Evolutionary conservation across 2,113 vertebrate genomes (phyloP).

Genomic region (Calidris pugnax): DNA sequence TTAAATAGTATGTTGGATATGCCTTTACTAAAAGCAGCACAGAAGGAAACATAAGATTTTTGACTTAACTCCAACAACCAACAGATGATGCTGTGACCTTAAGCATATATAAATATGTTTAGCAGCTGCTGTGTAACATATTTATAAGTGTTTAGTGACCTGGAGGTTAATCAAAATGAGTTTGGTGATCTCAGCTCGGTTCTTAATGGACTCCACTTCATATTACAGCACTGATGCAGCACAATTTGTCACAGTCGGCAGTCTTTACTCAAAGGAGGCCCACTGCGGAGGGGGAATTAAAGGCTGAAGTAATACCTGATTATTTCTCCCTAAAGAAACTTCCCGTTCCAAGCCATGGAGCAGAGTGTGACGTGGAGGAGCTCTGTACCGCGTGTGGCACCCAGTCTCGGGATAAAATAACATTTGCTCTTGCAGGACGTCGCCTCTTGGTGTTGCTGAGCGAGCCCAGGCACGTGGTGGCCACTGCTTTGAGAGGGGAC

Average conservation of each 20-base stretch:
- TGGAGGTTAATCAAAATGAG: conserved; percentile 60
- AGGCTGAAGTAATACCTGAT: conserved; percentile 46
- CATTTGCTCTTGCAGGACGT: neutral
- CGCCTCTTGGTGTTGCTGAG: neutral
- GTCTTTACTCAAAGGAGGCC: conserved; percentile 34
- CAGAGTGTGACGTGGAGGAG: neutral
- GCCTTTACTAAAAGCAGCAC: conserved; percentile 44
- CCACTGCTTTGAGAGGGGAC: neutral
- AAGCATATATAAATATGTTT: conserved; percentile 56
- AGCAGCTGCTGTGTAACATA: conserved; percentile 34
- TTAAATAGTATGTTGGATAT: neutral
- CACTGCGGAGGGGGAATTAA: conserved; percentile 40
- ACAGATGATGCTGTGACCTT: conserved; percentile 55
- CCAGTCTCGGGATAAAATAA: neutral
- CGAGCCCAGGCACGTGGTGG: accelerated
- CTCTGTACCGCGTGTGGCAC: neutral
- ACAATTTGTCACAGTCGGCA: conserved; percentile 67
- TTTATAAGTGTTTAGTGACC: conserved; percentile 53
- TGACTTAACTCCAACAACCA: conserved; percentile 42
- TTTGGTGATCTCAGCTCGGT: conserved; percentile 33
- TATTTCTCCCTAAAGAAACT: conserved; percentile 40
- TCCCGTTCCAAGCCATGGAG: conserved; percentile 5
- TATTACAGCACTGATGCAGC: conserved; percentile 36
- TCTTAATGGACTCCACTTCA: conserved; percentile 52
- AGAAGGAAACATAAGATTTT: conserved; percentile 59